phyloP scores from a whole-genome alignment of 35 echinoderm and acorn worm species.

The Diadema setosum region DNA sequence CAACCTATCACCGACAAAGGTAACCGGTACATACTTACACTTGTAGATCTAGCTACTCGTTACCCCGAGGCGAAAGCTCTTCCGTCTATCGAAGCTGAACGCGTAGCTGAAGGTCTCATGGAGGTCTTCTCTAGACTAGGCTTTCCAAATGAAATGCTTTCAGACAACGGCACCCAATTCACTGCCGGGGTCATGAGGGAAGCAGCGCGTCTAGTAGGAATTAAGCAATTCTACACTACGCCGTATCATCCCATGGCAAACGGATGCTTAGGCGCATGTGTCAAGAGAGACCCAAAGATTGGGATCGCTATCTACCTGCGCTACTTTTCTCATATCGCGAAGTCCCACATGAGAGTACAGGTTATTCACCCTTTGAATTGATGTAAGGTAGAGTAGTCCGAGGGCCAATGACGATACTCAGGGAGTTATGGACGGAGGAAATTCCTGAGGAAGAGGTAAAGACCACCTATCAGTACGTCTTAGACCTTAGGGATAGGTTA shows the following conservation, averaged over 20 bases:
- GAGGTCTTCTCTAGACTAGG: constrained; percentile 27
- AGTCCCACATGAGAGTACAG: constrained; percentile 30
- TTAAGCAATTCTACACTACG: constrained; percentile 32
- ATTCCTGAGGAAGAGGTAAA: constrained; percentile 30
- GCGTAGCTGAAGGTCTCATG: constrained; percentile 20
- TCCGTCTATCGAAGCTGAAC: constrained; percentile 32
- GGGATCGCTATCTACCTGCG: constrained; percentile 25
- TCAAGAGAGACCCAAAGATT: constrained; percentile 17
- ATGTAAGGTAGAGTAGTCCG: constrained; percentile 36
- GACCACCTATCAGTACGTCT: constrained; percentile 40
- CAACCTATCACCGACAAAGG: constrained; percentile 26
- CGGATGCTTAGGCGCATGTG: background rate
- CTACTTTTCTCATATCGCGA: constrained; percentile 58
- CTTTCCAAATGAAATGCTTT: constrained; percentile 6
- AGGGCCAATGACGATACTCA: constrained; percentile 45
- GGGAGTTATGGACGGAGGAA: constrained; percentile 47
- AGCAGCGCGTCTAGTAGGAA: background rate
- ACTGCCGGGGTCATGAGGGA: constrained; percentile 4
- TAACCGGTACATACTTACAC: constrained; percentile 57
- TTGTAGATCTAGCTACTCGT: constrained; percentile 53
- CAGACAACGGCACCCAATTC: constrained; percentile 11
- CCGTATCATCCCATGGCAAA: constrained; percentile 54
- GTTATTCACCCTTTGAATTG: constrained; percentile 58
- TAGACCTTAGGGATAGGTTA: constrained; percentile 37
- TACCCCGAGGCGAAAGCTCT: constrained; percentile 50